Evolutionary conservation across 2,113 vertebrate genomes (phyloP).

Genomic region (Toxostoma redivivum): DNA sequence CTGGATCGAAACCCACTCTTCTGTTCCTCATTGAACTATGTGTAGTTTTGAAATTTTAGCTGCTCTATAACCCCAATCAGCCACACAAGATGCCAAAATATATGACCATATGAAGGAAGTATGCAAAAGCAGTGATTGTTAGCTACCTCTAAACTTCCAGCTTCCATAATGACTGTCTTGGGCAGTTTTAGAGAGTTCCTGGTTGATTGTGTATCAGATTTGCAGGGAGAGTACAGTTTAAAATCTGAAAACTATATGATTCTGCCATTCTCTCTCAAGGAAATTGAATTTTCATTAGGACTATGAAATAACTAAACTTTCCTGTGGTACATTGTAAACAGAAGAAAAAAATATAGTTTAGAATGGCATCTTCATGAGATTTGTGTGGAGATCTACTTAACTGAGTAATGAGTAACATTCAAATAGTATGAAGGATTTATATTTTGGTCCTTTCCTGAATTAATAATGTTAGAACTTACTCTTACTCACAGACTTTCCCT

Average conservation of each 20-base stretch:
- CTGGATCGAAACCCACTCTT: neutral
- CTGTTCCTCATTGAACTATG: neutral
- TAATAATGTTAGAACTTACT: neutral
- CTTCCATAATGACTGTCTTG: neutral
- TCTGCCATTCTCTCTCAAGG: neutral
- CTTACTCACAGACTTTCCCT: neutral
- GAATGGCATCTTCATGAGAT: neutral
- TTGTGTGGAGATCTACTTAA: neutral
- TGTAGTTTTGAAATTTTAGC: neutral
- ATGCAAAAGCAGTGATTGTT: neutral
- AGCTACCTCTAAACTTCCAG: neutral
- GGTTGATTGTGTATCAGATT: neutral
- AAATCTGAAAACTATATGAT: neutral
- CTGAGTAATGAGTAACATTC: neutral
- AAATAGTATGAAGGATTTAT: neutral
- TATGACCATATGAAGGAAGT: neutral
- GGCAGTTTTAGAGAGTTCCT: neutral
- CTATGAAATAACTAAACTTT: neutral
- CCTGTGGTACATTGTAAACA: neutral
- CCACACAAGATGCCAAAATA: neutral
- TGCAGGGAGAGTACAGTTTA: neutral
- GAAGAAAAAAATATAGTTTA: neutral
- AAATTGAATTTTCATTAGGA: neutral
- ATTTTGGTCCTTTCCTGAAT: neutral
- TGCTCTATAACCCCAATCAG: neutral